Evolutionary conservation across 92 coral and sea anemone species (phyloP).

Genomic region (Actinernus sp.): DNA sequence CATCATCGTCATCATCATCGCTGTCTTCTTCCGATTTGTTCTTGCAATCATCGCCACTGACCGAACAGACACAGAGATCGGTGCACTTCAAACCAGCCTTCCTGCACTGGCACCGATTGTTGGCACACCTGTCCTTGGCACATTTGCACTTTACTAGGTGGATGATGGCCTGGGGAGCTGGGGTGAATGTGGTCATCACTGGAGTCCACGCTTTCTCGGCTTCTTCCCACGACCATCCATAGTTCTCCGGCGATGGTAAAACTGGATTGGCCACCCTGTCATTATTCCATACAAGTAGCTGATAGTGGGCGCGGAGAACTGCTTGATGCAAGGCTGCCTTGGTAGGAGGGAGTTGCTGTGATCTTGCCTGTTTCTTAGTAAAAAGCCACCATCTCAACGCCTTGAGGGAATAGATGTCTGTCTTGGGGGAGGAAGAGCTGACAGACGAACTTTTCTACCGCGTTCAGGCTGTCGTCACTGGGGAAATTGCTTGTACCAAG

Average conservation of each 20-base stretch:
- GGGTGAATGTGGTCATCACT: slow-evolving; percentile 17
- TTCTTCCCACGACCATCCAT: slow-evolving; percentile 44
- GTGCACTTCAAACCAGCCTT: slow-evolving; percentile 40
- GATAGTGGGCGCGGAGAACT: slow-evolving; percentile 25
- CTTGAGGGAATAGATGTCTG: not conserved
- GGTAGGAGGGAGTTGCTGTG: slow-evolving; percentile 35
- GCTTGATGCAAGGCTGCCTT: slow-evolving; percentile 30
- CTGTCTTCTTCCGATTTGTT: slow-evolving; percentile 12
- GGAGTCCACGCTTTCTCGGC: slow-evolving; percentile 28
- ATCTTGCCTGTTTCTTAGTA: slow-evolving; percentile 30
- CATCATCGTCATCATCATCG: too few relatives aligned
- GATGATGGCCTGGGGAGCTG: slow-evolving; percentile 36
- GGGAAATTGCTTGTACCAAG: not conserved
- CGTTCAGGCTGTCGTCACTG: not conserved
- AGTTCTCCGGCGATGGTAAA: slow-evolving; percentile 21
- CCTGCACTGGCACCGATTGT: slow-evolving; percentile 22
- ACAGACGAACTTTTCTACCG: slow-evolving; percentile 32
- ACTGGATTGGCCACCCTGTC: slow-evolving; percentile 24
- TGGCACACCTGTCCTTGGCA: slow-evolving; percentile 28
- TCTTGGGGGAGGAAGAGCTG: slow-evolving; percentile 28
- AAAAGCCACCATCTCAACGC: slow-evolving; percentile 8
- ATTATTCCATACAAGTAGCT: slow-evolving; percentile 39
- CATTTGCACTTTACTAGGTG: slow-evolving; percentile 48
- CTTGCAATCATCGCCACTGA: slow-evolving; percentile 30
- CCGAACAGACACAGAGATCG: slow-evolving; percentile 61